A percentile compares a stretch with the other conserved stretches of the same genome.
These are phyloP conservation scores for Menura novaehollandiae DNA, from an alignment of 2,113 vertebrate species.

Conservation along the genomic window DNA sequence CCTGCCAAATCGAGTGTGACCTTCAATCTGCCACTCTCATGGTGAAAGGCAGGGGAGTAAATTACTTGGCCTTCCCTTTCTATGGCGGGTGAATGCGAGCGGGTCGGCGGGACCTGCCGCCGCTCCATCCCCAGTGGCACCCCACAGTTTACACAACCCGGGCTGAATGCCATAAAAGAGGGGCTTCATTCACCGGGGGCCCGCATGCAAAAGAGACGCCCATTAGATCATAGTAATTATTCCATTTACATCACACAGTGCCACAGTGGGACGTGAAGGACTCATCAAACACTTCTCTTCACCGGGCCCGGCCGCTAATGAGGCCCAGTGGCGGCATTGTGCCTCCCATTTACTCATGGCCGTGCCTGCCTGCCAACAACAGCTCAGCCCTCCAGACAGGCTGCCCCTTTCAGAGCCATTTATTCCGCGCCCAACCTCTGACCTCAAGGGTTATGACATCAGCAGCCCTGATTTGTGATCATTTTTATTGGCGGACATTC, in stretches of 20 bases:
- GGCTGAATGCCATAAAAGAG: conserved; percentile 75
- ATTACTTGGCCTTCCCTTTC: conserved; percentile 70
- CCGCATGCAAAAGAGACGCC: conserved; percentile 74
- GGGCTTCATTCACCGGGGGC: conserved; percentile 73
- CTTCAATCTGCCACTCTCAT: conserved; percentile 79
- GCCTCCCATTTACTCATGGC: conserved; percentile 76
- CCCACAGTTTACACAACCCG: conserved; percentile 73
- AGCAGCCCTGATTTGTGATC: conserved; percentile 80
- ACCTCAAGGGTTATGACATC: conserved; percentile 79
- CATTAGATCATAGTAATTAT: conserved; percentile 89
- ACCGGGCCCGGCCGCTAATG: conserved; percentile 72
- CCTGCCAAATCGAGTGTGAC: conserved; percentile 72
- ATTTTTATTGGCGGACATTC: conserved; percentile 81
- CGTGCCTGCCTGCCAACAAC: conserved; percentile 74
- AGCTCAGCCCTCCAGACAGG: conserved; percentile 74
- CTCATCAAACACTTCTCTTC: conserved; percentile 82
- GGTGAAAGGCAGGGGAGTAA: conserved; percentile 68
- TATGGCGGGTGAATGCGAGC: conserved; percentile 68
- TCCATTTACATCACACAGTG: conserved; percentile 79
- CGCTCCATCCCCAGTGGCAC: conserved; percentile 74
- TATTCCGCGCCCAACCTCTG: conserved; percentile 75
- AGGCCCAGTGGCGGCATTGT: conserved; percentile 79
- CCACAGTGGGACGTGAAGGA: conserved; percentile 75
- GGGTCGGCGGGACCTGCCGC: conserved; percentile 70
- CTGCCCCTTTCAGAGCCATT: conserved; percentile 79